These are phyloP conservation scores for Drosophila merina DNA, from an alignment of 2,888 invertebrate genomes.

Conservation along the genomic window DNA sequence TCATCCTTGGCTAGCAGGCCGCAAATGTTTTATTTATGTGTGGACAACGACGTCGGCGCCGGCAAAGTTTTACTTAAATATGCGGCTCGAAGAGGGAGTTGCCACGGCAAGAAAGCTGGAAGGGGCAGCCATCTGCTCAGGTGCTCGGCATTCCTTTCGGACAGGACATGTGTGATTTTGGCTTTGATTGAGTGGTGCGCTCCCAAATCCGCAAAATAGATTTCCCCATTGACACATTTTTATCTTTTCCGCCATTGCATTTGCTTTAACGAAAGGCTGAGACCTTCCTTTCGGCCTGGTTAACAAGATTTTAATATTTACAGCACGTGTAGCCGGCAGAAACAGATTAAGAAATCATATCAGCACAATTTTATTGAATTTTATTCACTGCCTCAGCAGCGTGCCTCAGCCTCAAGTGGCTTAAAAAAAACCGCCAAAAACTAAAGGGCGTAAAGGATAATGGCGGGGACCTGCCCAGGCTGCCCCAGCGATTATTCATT, in stretches of 20 bases:
- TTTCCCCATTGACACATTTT: slow-evolving; percentile 80
- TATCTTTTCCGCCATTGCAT: slow-evolving; percentile 42
- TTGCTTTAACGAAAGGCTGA: not conserved
- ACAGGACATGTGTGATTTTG: slow-evolving; percentile 68
- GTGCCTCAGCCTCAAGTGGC: slow-evolving; percentile 29
- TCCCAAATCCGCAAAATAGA: slow-evolving; percentile 78
- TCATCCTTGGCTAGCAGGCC: slow-evolving; percentile 74
- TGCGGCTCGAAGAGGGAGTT: slow-evolving; percentile 48
- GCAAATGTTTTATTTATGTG: slow-evolving; percentile 80
- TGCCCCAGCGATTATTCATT: slow-evolving; percentile 45
- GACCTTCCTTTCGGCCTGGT: slow-evolving; percentile 26
- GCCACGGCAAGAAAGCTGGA: not conserved
- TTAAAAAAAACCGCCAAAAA: slow-evolving; percentile 30
- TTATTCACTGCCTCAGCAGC: slow-evolving; percentile 46
- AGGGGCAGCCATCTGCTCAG: slow-evolving; percentile 52
- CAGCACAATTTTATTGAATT: slow-evolving; percentile 60
- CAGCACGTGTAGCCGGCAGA: slow-evolving; percentile 11
- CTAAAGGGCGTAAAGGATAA: slow-evolving; percentile 25
- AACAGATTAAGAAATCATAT: slow-evolving; percentile 21
- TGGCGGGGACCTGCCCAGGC: slow-evolving; percentile 42
- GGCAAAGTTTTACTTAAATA: slow-evolving; percentile 73
- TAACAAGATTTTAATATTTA: slow-evolving; percentile 75
- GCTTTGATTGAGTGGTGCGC: slow-evolving; percentile 75
- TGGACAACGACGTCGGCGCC: slow-evolving; percentile 65
- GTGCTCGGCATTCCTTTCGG: slow-evolving; percentile 37